Evolutionary conservation across 2,113 vertebrate genomes (phyloP).

Genomic region (Sinocyclocheilus anophthalmus): DNA sequence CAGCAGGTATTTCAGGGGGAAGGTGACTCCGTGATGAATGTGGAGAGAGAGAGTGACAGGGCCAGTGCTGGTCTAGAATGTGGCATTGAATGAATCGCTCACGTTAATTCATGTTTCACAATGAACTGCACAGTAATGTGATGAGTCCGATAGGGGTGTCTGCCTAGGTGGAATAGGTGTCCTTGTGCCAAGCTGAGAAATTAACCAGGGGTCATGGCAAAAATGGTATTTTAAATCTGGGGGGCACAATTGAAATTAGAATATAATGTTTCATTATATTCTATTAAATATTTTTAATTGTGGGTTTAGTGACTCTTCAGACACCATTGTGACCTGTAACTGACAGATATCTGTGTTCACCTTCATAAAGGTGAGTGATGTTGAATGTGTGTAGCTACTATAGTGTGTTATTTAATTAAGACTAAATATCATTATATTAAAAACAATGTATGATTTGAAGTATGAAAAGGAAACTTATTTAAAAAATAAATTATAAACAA

Average conservation of each 20-base stretch:
- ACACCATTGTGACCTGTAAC: too few relatives aligned
- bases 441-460: too few relatives aligned
- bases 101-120: conserved; percentile 23
- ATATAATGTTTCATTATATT: not conserved
- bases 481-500: not conserved
- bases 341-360: too few relatives aligned
- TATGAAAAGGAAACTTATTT: too few relatives aligned
- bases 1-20: conserved; percentile 48
- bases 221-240: conserved; percentile 8
- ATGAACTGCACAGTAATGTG: conserved; percentile 37
- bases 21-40: conserved; percentile 49
- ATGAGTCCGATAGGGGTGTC: not conserved
- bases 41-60: conserved; percentile 36
- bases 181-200: not conserved
- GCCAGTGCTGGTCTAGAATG: conserved; percentile 22
- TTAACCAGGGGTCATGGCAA: not conserved
- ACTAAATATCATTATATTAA: too few relatives aligned
- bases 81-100: conserved; percentile 25
- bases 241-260: not conserved
- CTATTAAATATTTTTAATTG: not conserved
- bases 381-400: too few relatives aligned
- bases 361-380: too few relatives aligned
- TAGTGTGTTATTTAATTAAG: too few relatives aligned
- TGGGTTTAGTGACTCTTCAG: not conserved
- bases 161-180: not conserved